Evolutionary conservation across 2,113 vertebrate species (phyloP).

Genomic region (Illadopsis cleaveri): DNA sequence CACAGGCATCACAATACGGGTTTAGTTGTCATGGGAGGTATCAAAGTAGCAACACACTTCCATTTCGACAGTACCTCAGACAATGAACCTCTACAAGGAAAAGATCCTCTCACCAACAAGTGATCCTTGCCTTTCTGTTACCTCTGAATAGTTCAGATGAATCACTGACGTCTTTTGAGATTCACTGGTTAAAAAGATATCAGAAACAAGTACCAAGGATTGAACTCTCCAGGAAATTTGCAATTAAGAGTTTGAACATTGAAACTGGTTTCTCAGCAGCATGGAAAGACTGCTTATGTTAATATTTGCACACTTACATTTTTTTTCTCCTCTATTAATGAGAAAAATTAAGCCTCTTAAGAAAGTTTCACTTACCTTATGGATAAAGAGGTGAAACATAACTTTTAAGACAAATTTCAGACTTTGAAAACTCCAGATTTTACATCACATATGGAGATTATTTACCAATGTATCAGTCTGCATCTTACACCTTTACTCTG

Average conservation of each 20-base stretch:
- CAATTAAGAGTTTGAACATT: background rate
- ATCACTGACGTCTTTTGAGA: background rate
- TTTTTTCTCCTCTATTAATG: background rate
- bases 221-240: background rate
- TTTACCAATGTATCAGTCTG: background rate
- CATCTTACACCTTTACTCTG: background rate
- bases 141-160: background rate
- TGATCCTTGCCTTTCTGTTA: background rate
- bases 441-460: background rate
- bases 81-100: background rate
- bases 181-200: background rate
- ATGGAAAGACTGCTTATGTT: background rate
- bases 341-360: background rate
- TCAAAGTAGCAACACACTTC: background rate
- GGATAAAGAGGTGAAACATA: background rate
- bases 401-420: background rate
- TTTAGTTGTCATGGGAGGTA: background rate
- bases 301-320: background rate
- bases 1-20: background rate
- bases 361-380: background rate
- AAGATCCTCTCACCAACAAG: background rate
- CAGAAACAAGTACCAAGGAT: background rate
- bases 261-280: background rate
- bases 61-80: background rate
- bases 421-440: background rate